Base-by-base conservation (phyloP, 2,797 vertebrate genomes). In the Urophycis tenuis region DNA sequence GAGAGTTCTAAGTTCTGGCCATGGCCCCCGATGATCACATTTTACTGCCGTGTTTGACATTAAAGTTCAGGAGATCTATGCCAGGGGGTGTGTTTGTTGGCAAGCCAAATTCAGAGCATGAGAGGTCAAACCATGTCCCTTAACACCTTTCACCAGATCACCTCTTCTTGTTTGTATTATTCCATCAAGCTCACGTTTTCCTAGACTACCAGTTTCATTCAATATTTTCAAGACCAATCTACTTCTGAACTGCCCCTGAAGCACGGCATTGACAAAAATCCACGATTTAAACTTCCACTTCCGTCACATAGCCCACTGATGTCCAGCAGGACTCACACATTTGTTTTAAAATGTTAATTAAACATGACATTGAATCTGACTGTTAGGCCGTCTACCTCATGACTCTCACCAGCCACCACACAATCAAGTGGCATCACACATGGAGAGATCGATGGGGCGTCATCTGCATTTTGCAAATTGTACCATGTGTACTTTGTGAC, bases 11-110 rank as follows among this genome's bases (percentile, higher is more conserved):
- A 41, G 75, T 64, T 69, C 25, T 45, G 6, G 53, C 34, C 22
- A 32, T 41, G 75, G 73, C 45, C 75, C 84, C 79, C 80, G 53
- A 67, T 80, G 85, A 87, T 89, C 84, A 81, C 83, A 84, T 88
- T 87, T 90, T 85, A 87, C 53, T 78, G 87, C 70, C 77, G 85
- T 9, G 53, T 25, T 81, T 78, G 81, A 78, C 80, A 83, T 77
- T 75, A 79, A 85, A 83, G 81, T 75, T 81, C 12, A 67, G 71
- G 79, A 71, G 69, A 71, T 17, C 10, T 31, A 70, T 60, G 70
- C 77, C 76, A 81, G 74, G 29, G 22, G 75, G 72, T 5, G 73
- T 67, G 60, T n/a, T 60, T n/a, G 25, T 53, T 15, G 5, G 49
- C 78, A 41, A 74, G 29, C 31, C 69, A 71, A 67, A 71, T 33